Evolutionary conservation across 2,113 vertebrate genomes (phyloP), one percentile per base, ranked within the genome.

Genomic region (Abramis brama): DNA sequence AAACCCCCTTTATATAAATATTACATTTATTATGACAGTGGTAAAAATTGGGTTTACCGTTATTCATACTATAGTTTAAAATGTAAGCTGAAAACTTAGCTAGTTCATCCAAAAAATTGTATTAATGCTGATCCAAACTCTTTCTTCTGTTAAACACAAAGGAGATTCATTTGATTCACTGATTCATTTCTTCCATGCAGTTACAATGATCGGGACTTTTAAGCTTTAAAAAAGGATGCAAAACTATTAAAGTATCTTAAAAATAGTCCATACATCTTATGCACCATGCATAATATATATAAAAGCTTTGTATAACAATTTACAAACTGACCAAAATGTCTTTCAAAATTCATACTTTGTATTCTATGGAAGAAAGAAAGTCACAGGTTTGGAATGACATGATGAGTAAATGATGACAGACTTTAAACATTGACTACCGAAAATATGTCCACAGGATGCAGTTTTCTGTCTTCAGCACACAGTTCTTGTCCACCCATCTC

Each of bases 361-460:
- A 70, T 39, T 71, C 9, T 39, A 71, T 23, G 8, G 33, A 71
- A 39, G 19, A 71, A 43, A 43, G 3, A 43, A 71, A 36, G 30
- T 21, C 17, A 5, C 17, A 70, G 30, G 30, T 70, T 70, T 36
- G 17, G 33, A 71, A 23, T 23, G 68, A 70, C 66, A 36, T 36
- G 66, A 21, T 43, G 33, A 70, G 66, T 70, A 70, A 70, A 70
- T 36, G 33, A 70, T 39, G 66, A 70, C 66, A 36, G 10, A 39
- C 4, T 23, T 70, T 21, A 57, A 70, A 76, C 19, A 2, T 52
- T 30, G 9, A 45, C 36, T 47, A 55, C 39, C n/a, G 73, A 78
- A 71, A 84, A 84, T 84, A 82, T 55, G 11, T 55, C 8, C 23
- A 52, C 39, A 39, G 79, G 82, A 82, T 82, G 43, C 17, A 43